These are phyloP conservation scores for Gorilla gorilla DNA, from an alignment of 2,113 vertebrate species.

Conservation along the genomic window DNA sequence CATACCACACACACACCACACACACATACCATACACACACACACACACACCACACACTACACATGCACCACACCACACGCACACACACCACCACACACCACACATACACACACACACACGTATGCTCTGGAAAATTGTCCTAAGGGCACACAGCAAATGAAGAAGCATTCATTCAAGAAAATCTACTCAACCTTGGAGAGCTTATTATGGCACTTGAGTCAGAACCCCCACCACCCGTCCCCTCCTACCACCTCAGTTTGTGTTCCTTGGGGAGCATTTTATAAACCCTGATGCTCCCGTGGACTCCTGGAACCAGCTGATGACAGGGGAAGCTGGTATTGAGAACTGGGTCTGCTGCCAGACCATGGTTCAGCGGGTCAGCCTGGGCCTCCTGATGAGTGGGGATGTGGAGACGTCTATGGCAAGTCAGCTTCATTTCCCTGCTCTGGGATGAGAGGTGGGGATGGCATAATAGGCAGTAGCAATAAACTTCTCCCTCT, in stretches of 20 bases:
- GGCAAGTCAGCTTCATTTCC: too few relatives aligned
- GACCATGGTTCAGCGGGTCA: background rate
- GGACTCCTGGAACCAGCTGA: background rate
- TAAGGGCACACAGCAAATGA: background rate
- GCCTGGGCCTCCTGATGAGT: background rate
- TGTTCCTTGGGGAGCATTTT: background rate
- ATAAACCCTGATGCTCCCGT: fast-evolving
- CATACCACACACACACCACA: too few relatives aligned
- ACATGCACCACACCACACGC: background rate
- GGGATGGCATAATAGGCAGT: fast-evolving
- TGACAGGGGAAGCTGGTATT: fast-evolving
- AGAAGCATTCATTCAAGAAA: background rate
- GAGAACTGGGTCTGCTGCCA: background rate
- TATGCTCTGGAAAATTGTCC: background rate
- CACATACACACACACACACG: too few relatives aligned
- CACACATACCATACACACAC: too few relatives aligned
- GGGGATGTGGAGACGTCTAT: background rate
- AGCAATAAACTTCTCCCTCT: background rate
- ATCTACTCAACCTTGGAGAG: too few relatives aligned
- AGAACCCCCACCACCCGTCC: fast-evolving
- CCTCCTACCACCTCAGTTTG: too few relatives aligned
- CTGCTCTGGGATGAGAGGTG: too few relatives aligned
- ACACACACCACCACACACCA: too few relatives aligned
- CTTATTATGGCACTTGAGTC: background rate
- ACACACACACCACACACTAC: too few relatives aligned